Base-by-base conservation (phyloP, 2,797 vertebrate genomes). In the Enteromius argenteus region DNA sequence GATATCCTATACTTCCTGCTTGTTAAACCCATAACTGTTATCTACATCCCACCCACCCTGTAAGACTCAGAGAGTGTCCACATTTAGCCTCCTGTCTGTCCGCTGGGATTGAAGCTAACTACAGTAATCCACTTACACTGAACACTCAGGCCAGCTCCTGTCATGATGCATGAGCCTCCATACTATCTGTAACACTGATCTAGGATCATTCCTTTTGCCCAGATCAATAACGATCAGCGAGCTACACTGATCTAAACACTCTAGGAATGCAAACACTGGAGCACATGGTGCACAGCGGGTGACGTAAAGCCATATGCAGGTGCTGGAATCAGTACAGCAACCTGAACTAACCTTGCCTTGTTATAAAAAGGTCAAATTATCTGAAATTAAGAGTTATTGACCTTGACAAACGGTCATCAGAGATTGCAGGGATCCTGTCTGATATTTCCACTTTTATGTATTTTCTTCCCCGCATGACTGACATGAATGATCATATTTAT, bases 111-210 rank as follows among this genome's bases (percentile, higher is more conserved):
- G 80, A 85, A 85, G 81, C 81, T 78, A 62, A 84, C 82, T 35
- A 60, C 42, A 9, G 46, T 88, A 86, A 88, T 90, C 88, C 85
- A 88, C 86, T 89, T 84, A 81, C 39, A 67, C 56, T 73, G 75
- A 74, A 64, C 80, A 58, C 76, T 64, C 71, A 72, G 46, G 13
- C 32, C 58, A 83, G 37, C 23, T 73, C 68, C 30, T 82, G 80
- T 79, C 67, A 66, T 64, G 39, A 77, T 64, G 39, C 80, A 51
- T 83, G 71, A 84, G 78, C 35, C 58, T 19, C 51, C 32, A n/a
- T 42, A 64, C 53, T 79, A 73, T 81, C 84, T 86, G 42, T 72
- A 71, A 53, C 42, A 56, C 84, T 73, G 53, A 60, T 78, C 30
- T 44, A 35, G 44, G 80, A 68, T 80, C 67, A 19, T 60, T 73